Evolutionary conservation across 2,113 vertebrate genomes (phyloP).

Genomic region (Benitochromis conjunctus): DNA sequence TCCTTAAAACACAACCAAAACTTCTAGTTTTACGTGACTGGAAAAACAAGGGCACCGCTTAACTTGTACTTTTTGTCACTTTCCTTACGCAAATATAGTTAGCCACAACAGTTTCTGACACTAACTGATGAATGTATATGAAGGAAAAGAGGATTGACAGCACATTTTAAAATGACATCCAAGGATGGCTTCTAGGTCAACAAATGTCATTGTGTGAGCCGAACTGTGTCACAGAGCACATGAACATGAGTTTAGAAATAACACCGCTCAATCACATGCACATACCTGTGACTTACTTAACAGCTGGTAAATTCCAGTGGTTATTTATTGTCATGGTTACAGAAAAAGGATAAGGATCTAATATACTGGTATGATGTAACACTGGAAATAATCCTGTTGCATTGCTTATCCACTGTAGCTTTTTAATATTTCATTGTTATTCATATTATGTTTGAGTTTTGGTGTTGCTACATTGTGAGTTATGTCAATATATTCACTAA

Average conservation of each 20-base stretch:
- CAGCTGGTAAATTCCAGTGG: background rate
- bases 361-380: background rate
- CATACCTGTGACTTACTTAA: background rate
- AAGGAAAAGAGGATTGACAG: background rate
- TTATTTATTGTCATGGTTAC: slow-evolving; percentile 19
- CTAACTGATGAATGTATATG: background rate
- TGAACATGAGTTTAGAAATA: background rate
- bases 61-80: background rate
- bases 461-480: background rate
- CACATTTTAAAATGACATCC: background rate
- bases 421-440: background rate
- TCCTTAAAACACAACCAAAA: background rate
- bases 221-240: background rate
- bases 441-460: background rate
- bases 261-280: background rate
- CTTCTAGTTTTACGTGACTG: background rate
- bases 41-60: rapidly evolving
- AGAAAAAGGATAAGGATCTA: background rate
- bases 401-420: background rate
- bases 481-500: background rate
- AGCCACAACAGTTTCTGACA: no score
- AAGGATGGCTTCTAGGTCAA: background rate
- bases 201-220: background rate
- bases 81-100: rapidly evolving
- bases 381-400: background rate